Evolutionary conservation across 1,140 invertebrate species (phyloP).

Genomic region (Neotoxoptera formosana): DNA sequence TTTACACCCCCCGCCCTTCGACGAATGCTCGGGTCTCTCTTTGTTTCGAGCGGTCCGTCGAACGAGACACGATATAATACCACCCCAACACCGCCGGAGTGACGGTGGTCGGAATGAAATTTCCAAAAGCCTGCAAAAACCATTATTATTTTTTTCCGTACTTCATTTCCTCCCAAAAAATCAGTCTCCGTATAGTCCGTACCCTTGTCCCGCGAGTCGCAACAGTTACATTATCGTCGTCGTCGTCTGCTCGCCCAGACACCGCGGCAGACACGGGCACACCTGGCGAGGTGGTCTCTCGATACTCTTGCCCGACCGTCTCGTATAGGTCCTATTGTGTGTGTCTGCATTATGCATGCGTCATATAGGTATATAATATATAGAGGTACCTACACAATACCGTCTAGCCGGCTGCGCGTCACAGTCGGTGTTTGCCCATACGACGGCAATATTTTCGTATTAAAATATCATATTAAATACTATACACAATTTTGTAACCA

Average conservation of each 20-base stretch:
- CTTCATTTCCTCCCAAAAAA: background rate
- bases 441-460: background rate
- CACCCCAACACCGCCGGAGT: background rate
- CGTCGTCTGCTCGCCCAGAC: background rate
- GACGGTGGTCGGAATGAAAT: background rate
- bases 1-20: background rate
- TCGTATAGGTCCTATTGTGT: background rate
- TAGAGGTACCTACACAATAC: background rate
- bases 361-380: background rate
- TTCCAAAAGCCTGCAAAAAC: background rate
- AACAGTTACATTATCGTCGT: background rate
- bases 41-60: slow-evolving; percentile 21
- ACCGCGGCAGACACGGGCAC: background rate
- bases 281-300: background rate
- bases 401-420: slow-evolving; percentile 21
- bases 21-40: background rate
- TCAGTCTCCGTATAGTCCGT: no score
- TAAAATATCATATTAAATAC: background rate
- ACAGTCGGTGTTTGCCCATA: background rate
- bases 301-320: background rate
- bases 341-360: background rate
- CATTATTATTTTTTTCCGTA: background rate
- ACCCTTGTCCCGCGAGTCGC: background rate
- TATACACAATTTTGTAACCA: background rate
- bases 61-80: slow-evolving; percentile 8